These are phyloP conservation scores for Crocodylus rhombifer DNA, from an alignment of 2,797 vertebrate genomes.

Conservation along the genomic window DNA sequence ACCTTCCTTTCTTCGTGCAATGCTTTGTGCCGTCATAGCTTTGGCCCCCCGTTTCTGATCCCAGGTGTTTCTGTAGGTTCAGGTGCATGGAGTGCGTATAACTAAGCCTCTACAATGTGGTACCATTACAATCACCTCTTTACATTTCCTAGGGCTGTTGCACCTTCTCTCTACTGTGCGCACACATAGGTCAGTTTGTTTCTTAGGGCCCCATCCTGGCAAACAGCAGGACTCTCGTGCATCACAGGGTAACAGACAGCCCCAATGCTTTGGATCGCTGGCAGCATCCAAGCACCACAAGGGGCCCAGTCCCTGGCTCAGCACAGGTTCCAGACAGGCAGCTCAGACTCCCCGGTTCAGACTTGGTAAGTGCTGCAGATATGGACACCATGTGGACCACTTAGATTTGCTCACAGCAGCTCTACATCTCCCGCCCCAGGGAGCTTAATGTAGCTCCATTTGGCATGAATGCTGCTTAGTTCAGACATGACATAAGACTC, in stretches of 20 bases:
- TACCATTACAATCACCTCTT: background rate
- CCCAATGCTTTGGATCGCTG: too few relatives aligned
- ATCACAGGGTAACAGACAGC: background rate
- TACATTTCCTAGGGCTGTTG: background rate
- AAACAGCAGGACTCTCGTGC: background rate
- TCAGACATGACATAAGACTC: background rate
- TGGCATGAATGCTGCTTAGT: background rate
- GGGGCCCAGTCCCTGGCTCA: background rate
- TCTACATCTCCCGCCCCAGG: background rate
- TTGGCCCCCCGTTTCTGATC: too few relatives aligned
- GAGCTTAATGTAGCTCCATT: background rate
- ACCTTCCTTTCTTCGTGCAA: background rate
- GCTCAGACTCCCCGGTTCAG: too few relatives aligned
- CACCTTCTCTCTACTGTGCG: background rate
- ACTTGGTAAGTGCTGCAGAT: too few relatives aligned
- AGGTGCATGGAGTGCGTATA: too few relatives aligned
- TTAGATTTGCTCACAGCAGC: background rate
- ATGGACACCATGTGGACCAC: background rate
- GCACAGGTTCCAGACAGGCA: background rate
- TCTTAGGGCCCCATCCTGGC: background rate
- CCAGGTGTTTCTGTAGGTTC: too few relatives aligned
- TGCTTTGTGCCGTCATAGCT: too few relatives aligned
- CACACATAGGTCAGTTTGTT: background rate
- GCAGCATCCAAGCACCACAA: too few relatives aligned
- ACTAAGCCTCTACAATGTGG: background rate